Base-by-base conservation (phyloP, 2,113 vertebrate species). In the Ariopsis seemanni region DNA sequence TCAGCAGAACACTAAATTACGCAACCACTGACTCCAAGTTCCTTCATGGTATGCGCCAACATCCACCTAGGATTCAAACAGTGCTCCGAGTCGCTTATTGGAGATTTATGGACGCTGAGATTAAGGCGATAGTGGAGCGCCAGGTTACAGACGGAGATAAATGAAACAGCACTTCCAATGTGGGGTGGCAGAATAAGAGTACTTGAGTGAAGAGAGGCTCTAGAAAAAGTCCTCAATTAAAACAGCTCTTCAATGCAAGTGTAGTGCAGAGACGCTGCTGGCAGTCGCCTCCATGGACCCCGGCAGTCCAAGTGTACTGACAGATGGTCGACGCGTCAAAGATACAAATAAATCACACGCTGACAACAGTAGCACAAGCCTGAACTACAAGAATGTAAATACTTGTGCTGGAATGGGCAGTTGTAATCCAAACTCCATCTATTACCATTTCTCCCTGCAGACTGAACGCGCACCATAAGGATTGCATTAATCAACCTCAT, bases 161-260 rank as follows among this genome's bases (percentile, higher is more conserved):
- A 92, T 90, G 90, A 92, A 85, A 80, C 22, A 85, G 86, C 88
- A 86, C 88, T 90, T 91, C 48, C 77, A 72, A 90, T 88, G 62
- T 88, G 55, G 53, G 69, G 86, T 87, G 89, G 85, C 74, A 85
- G 90, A 91, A 83, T 52, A 91, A 91, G 82, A 75, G 82, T 52
- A 83, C 91, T 92, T 78, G 82, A 90, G 83, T 80, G 78, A 81
- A 89, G 85, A 90, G 88, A 88, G 81, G 83, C 84, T 86, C 53
- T 85, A 89, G 82, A 88, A 94, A 42, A 94, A 94, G 93, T 91
- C 92, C 92, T 94, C 93, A 90, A 95, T 96, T 95, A 95, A 94
- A 93, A 90, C 87, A 55, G 90, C 92, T 92, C 92, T 93, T 93
- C 92, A 92, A 91, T 92, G 93, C 89, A 92, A 95, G 93, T 92